Evolutionary conservation across 1,140 invertebrate species (phyloP).

Genomic region (Heliconius melpomene): DNA sequence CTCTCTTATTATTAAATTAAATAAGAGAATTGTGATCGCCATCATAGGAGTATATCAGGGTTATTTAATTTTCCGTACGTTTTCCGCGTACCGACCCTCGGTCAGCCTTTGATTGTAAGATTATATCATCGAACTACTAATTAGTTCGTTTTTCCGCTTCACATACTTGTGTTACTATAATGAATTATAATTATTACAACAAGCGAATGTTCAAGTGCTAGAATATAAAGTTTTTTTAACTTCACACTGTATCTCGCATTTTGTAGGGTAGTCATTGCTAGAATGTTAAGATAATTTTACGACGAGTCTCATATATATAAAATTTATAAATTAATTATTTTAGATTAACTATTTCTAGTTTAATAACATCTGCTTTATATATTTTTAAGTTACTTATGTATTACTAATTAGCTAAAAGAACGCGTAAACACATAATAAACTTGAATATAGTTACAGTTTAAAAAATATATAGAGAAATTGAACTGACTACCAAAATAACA

Average conservation of each 20-base stretch:
- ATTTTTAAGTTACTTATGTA: too few relatives aligned
- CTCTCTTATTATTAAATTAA: neutral
- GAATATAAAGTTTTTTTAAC: neutral
- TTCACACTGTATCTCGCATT: neutral
- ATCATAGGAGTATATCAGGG: neutral
- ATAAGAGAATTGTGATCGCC: neutral
- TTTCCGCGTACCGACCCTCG: slow-evolving; percentile 6
- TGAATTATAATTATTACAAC: neutral
- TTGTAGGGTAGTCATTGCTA: neutral
- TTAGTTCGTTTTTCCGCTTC: neutral
- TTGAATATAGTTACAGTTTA: too few relatives aligned
- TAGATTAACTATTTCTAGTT: too few relatives aligned
- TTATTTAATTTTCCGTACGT: neutral
- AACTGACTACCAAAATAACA: too few relatives aligned
- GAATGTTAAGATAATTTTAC: neutral
- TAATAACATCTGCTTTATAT: too few relatives aligned
- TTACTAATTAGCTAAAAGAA: too few relatives aligned
- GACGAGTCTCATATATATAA: too few relatives aligned
- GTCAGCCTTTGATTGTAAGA: neutral
- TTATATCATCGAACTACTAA: neutral
- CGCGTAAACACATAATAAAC: too few relatives aligned
- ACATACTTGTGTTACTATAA: neutral
- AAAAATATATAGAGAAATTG: too few relatives aligned
- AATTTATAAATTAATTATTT: too few relatives aligned
- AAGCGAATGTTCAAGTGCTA: neutral